Base-by-base conservation (phyloP, 2,888 invertebrate species). In the Archips crataeganus region DNA sequence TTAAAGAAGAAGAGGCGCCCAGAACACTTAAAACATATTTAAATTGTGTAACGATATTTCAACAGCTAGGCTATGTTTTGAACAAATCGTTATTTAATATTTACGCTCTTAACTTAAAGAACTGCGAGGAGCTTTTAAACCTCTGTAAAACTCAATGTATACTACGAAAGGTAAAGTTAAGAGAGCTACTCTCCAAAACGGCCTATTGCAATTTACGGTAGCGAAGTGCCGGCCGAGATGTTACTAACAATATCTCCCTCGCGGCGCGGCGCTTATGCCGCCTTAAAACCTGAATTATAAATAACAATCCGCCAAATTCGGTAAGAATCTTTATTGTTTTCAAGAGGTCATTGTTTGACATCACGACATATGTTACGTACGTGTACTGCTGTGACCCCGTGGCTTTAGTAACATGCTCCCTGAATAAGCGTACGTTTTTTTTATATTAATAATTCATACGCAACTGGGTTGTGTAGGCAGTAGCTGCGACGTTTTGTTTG, bases 401-500 rank as follows among this genome's bases (percentile, higher is more conserved):
- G 23, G 45, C 11, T 15, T 13, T 23, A 42, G 51, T 57, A 57
- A 57, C 23, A 15, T 10, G 49, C 51, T 34, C 45, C 36, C 10
- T 36, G 15, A 65, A 65, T 32, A 65, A 51, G n/a, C 15, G 36
- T n/a, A 36, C 23, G 10, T 10, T 59, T 59, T 73, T 39, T 45
- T 23, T 11, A 11, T 62, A 63, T 64, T 34, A 64, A 73, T 69
- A 69, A 73, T 57, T 63, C 64, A 69, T 59, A 73, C n/a, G 54
- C 32, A 47, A 51, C 49, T 32, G 65, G 65, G 51, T 32, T 51
- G 65, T 62, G 69, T 74, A 11, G 70, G 59, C 63, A 65, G 64
- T 62, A 65, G 64, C 64, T 68, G 71, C 74, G 74, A 76, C 77
- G 81, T 82, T 77, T 82, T 84, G 81, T 82, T 81, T 78, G 76